Evolutionary conservation across 2,888 invertebrate genomes (phyloP).

Genomic region (Plagodis dolabraria): DNA sequence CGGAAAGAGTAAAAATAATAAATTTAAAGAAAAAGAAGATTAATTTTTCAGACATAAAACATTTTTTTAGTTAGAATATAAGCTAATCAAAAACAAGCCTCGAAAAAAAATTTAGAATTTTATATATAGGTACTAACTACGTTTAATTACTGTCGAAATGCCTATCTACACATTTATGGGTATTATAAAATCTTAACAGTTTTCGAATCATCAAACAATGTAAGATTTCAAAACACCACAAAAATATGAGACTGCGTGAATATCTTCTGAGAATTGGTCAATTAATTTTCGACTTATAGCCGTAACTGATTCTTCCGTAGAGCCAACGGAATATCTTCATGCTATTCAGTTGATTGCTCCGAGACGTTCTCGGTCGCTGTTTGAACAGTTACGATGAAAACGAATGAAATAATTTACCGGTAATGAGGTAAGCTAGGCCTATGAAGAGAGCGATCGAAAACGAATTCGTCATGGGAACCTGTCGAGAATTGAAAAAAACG

Average conservation of each 20-base stretch:
- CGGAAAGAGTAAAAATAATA: too few species aligned
- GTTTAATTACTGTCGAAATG: too few species aligned
- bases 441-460: neutral
- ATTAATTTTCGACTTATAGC: slow-evolving; percentile 20
- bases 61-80: too few species aligned
- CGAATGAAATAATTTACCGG: slow-evolving; percentile 6
- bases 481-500: too few species aligned
- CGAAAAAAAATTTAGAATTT: too few species aligned
- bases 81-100: too few species aligned
- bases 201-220: slow-evolving; percentile 9
- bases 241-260: slow-evolving; percentile 11
- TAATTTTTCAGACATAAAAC: neutral
- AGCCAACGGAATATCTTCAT: slow-evolving; percentile 31
- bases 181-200: neutral
- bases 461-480: too few species aligned
- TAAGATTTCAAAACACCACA: slow-evolving; percentile 2
- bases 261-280: slow-evolving; percentile 19
- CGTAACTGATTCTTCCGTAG: slow-evolving; percentile 20
- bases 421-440: neutral
- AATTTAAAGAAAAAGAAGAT: too few species aligned
- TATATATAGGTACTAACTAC: too few species aligned
- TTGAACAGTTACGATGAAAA: slow-evolving; percentile 21
- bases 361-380: slow-evolving; percentile 6
- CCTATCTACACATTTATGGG: too few species aligned
- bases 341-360: slow-evolving; percentile 27